These are phyloP conservation scores for Metellina segmentata DNA, from an alignment of 2,888 invertebrate genomes.

Conservation along the genomic window DNA sequence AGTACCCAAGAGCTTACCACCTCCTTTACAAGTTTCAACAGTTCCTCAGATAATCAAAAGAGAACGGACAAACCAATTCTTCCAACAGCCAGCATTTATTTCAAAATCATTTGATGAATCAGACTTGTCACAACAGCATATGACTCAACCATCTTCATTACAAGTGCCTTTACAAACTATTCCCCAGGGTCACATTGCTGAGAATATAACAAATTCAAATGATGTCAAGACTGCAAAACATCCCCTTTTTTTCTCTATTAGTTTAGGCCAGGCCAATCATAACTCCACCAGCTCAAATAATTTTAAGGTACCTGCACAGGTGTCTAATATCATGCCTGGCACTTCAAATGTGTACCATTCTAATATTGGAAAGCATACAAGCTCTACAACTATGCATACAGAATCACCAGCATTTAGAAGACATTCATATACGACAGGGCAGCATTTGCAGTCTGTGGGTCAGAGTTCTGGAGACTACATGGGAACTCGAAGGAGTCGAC, in stretches of 20 bases:
- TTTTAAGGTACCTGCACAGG: constrained; percentile 56
- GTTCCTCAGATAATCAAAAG: constrained; percentile 32
- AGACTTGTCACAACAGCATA: constrained; percentile 40
- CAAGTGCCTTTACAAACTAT: constrained; percentile 74
- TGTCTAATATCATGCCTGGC: constrained; percentile 35
- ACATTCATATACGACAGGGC: constrained; percentile 75
- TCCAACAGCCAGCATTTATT: constrained; percentile 60
- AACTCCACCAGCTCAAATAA: background rate
- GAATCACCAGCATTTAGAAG: constrained; percentile 66
- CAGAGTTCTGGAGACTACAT: constrained; percentile 78
- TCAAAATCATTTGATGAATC: constrained; percentile 59
- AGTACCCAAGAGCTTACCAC: constrained; percentile 59
- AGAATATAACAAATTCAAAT: constrained; percentile 36
- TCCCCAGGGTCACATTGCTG: constrained; percentile 53
- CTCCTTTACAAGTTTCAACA: constrained; percentile 25
- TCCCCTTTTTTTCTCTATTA: constrained; percentile 67
- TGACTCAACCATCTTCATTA: constrained; percentile 37
- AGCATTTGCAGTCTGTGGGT: constrained; percentile 34
- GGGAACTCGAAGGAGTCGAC: constrained; percentile 68
- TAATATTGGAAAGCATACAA: constrained; percentile 17
- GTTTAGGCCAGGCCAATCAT: constrained; percentile 47
- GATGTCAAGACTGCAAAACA: constrained; percentile 56
- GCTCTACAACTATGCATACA: background rate
- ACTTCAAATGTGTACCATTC: constrained; percentile 39
- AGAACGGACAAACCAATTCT: constrained; percentile 59